Base-by-base conservation (phyloP, 2,113 vertebrate genomes). In the Leucopsar rothschildi region DNA sequence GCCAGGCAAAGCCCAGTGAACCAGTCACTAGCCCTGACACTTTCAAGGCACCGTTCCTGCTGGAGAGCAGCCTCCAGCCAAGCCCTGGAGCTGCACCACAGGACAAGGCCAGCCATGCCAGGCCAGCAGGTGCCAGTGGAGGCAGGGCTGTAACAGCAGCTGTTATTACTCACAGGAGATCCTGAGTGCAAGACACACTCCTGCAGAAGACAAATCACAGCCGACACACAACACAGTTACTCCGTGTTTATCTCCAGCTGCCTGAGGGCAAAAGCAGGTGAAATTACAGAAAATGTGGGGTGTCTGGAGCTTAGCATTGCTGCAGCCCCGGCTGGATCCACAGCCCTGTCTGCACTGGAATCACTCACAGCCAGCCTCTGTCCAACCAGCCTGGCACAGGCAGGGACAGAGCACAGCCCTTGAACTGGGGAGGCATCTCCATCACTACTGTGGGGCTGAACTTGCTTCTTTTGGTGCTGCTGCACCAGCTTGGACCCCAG, bases 201-300 rank as follows among this genome's bases (percentile, higher is more conserved):
- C 10, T 15, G 5, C 60, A 63, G 71, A 72, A 88, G 86, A 88
- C 86, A 93, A 93, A 91, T 88, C 15, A 18, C 77, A 93, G 80
- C n/a, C 2, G 69, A 96, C 89, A 73, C 45, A 84, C 50, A 72
- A 88, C 72, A 61, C 44, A 11, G 68, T 57, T 88, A 63, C 91
- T 88, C 52, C 0, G 1, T 91, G 89, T 92, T 91, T 73, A 84
- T 66, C 90, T 89, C 64, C 92, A 63, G 77, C 52, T 87, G 92
- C 92, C 90, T 56, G 65, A 75, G 78, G 93, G 81, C 90, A 95
- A 47, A 31, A 91, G 57, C 90, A 29, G 81, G 66, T 63, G 61
- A 73, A 79, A 52, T n/a, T 73, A 61, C 77, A 84, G 76, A 65
- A 95, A 78, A 44, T 1, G 5, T 35, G 63, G 77, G 73, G 55